Base-by-base conservation (phyloP, 2,797 vertebrate species). In the Chloroceryle inda region DNA sequence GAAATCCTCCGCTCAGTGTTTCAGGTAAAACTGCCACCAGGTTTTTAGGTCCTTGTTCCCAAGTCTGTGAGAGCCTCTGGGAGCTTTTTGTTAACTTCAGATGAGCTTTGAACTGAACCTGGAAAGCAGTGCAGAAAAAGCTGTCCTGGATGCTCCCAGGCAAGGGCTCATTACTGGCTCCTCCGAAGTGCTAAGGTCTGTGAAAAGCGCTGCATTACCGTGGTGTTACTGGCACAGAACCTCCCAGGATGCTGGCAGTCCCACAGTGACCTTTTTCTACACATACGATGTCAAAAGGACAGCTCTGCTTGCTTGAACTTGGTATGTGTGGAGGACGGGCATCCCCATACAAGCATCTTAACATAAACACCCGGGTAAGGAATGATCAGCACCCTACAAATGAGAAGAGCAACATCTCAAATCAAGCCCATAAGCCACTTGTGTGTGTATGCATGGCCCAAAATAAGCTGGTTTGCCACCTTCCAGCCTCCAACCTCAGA, bases 211-310 rank as follows among this genome's bases (percentile, higher is more conserved):
- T 37, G 45, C 38, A 4, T 15, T 37, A 4, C 11, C 11, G 0
- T 5, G n/a, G 26, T 3, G 55, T 10, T 24, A 8, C 44, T 6
- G 44, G 72, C 37, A 22, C 52, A 26, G 55, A 35, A 26, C 45
- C 4, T 26, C n/a, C 37, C 0, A 2, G n/a, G 45, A 18, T 2
- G 18, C 62, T 9, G 26, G 3, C n/a, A 22, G 37, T 27, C 38
- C 53, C 53, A 12, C 3, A 0, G 11, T 45, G 22, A 22, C 45
- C n/a, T 12, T 37, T n/a, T 26, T 5, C 37, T 9, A 12, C 11
- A 5, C 31, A 13, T 53, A 53, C 18, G 14, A 31, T 9, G 35
- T 35, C 61, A 16, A 21, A 29, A 22, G 71, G 26, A 31, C 52
- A 35, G 44, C 31, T 44, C 62, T 12, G 44, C 62, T 31, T 31